phyloP scores from a whole-genome alignment of 2,888 invertebrate genomes.

The Apodemia mormo region DNA sequence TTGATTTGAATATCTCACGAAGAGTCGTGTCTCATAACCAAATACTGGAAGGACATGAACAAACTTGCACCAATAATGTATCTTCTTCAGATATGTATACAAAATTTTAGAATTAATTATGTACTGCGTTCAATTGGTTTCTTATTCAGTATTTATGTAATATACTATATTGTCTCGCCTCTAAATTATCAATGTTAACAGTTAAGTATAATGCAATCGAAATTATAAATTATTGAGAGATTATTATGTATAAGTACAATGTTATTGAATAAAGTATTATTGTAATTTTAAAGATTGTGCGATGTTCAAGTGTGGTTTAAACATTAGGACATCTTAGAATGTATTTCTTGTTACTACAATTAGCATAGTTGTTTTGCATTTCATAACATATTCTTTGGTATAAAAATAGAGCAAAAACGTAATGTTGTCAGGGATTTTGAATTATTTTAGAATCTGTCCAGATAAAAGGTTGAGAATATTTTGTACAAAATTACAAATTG shows the following conservation, averaged over 20 bases:
- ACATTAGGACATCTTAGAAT: conserved; percentile 23
- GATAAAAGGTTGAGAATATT: conserved; percentile 56
- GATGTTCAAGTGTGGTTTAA: conserved; percentile 42
- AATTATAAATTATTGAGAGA: conserved; percentile 82
- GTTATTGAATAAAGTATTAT: conserved; percentile 76
- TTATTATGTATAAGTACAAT: conserved; percentile 79
- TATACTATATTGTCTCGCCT: conserved; percentile 66
- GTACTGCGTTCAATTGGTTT: conserved; percentile 73
- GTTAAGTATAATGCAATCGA: conserved; percentile 81
- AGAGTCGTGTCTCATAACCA: conserved; percentile 53
- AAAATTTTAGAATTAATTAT: conserved; percentile 77
- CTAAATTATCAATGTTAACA: conserved; percentile 79
- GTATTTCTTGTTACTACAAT: conserved; percentile 47
- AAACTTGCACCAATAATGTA: conserved; percentile 74
- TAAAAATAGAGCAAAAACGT: not conserved
- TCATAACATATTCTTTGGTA: conserved; percentile 40
- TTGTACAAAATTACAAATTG: conserved; percentile 78
- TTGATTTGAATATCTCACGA: not conserved
- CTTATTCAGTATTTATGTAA: conserved; percentile 77
- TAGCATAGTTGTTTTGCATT: conserved; percentile 62
- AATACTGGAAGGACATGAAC: conserved; percentile 69
- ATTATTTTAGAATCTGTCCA: conserved; percentile 2
- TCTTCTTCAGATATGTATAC: too few species aligned
- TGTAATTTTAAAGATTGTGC: conserved; percentile 72
- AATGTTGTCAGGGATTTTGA: conserved; percentile 1